These are phyloP conservation scores for Leptatherina wallacei DNA, from an alignment of 2,797 vertebrate genomes.

Conservation along the genomic window DNA sequence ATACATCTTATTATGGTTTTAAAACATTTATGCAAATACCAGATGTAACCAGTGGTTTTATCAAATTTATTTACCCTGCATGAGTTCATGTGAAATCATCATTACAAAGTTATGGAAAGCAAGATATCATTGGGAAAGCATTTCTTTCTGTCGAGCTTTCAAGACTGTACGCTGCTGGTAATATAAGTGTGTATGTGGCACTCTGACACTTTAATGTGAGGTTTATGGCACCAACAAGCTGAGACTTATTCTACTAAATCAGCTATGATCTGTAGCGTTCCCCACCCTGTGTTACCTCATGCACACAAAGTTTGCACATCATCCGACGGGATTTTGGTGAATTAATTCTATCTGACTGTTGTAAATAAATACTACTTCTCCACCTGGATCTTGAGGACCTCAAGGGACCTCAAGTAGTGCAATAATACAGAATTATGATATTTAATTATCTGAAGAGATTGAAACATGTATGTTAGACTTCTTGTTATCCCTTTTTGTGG, in stretches of 20 bases:
- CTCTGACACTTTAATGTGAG: constrained; percentile 44
- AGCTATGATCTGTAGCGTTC: constrained; percentile 43
- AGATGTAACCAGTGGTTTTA: not conserved
- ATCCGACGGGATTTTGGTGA: constrained; percentile 35
- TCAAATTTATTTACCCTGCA: not conserved
- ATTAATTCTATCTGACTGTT: constrained; percentile 27
- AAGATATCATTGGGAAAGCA: constrained; percentile 4
- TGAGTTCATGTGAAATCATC: not conserved
- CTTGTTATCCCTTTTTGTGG: constrained; percentile 1
- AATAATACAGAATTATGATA: not conserved
- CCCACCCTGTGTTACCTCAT: constrained; percentile 43
- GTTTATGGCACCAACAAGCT: constrained; percentile 71
- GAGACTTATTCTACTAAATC: constrained; percentile 63
- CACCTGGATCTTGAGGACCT: constrained; percentile 13
- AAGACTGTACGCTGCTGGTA: constrained; percentile 7
- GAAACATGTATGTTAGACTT: constrained; percentile 6
- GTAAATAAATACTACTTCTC: constrained; percentile 13
- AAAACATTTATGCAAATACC: not conserved
- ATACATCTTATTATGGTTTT: not conserved
- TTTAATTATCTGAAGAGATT: not conserved
- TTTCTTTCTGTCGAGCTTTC: constrained; percentile 15
- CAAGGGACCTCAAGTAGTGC: not conserved
- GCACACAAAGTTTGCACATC: constrained; percentile 22
- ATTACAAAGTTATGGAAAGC: constrained; percentile 1
- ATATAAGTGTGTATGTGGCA: constrained; percentile 28